Evolutionary conservation across 2,113 vertebrate genomes (phyloP).

Genomic region (Scomber scombrus): DNA sequence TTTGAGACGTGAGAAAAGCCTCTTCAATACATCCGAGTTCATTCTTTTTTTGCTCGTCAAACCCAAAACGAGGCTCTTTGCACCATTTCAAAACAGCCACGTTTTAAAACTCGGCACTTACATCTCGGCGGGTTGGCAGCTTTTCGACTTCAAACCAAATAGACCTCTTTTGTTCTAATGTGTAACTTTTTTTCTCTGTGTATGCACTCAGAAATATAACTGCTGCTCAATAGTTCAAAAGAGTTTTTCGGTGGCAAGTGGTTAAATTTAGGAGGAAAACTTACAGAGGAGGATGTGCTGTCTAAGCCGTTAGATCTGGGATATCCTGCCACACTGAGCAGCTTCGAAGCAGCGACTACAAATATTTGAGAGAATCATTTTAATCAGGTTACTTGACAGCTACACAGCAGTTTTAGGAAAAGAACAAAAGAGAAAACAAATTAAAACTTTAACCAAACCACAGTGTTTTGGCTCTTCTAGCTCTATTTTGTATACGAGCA

Average conservation of each 20-base stretch:
- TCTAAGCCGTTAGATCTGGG: not conserved
- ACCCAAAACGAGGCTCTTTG: not conserved
- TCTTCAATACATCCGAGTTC: not conserved
- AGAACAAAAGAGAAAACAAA: not conserved
- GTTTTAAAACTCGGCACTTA: slow-evolving; percentile 3
- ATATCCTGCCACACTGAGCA: not conserved
- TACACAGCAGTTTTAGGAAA: not conserved
- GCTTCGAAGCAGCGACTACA: slow-evolving; percentile 1
- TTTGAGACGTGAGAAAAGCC: slow-evolving; percentile 9
- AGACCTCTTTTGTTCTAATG: slow-evolving; percentile 48
- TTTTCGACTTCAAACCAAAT: slow-evolving; percentile 34
- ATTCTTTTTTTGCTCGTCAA: slow-evolving; percentile 4
- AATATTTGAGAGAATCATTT: slow-evolving; percentile 31
- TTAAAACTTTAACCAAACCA: not conserved
- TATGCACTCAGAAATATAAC: not conserved
- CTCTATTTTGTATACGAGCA: too few relatives aligned
- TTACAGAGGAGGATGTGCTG: slow-evolving; percentile 1
- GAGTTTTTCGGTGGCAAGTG: slow-evolving; percentile 18
- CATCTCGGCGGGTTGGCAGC: not conserved
- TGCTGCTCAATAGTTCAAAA: slow-evolving; percentile 43
- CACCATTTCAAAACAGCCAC: slow-evolving; percentile 15
- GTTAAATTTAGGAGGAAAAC: slow-evolving; percentile 13
- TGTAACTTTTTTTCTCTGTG: slow-evolving; percentile 13
- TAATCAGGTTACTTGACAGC: not conserved
- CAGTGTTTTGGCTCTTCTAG: not conserved